These are phyloP conservation scores for Dasypogon diadema DNA, from an alignment of 2,888 invertebrate genomes.

Conservation along the genomic window DNA sequence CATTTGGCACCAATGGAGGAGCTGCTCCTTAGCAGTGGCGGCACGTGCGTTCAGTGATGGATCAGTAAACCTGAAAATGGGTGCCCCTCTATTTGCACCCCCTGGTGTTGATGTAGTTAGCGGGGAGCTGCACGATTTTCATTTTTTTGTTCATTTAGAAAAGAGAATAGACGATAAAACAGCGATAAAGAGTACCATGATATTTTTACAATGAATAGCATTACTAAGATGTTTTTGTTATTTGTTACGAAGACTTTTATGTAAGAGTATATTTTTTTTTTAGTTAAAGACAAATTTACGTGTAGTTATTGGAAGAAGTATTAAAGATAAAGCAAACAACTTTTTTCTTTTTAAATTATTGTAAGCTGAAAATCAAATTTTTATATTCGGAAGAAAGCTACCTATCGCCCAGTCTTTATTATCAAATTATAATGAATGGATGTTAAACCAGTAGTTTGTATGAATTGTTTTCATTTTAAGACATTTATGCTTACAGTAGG, in stretches of 20 bases:
- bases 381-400: slow-evolving; percentile 33
- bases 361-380: no score
- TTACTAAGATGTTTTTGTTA: no score
- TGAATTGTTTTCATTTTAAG: no score
- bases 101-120: slow-evolving; percentile 77
- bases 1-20: slow-evolving; percentile 97
- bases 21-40: slow-evolving; percentile 94
- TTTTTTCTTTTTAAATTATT: no score
- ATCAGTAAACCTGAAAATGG: slow-evolving; percentile 92
- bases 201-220: slow-evolving; percentile 3
- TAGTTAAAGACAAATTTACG: no score
- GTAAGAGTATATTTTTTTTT: no score
- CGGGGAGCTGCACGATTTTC: slow-evolving; percentile 75
- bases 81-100: slow-evolving; percentile 72
- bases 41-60: slow-evolving; percentile 91
- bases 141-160: slow-evolving; percentile 30
- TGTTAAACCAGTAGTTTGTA: slow-evolving; percentile 7
- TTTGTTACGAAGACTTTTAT: no score
- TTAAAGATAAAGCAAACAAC: no score
- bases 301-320: no score
- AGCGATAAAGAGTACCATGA: slow-evolving; percentile 28
- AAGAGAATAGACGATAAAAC: slow-evolving; percentile 21
- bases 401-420: slow-evolving; percentile 32
- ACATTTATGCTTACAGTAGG: not conserved
- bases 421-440: slow-evolving; percentile 2